Conservation (phyloP, 2,888 invertebrate genomes). For the Lymantria dispar region DNA sequence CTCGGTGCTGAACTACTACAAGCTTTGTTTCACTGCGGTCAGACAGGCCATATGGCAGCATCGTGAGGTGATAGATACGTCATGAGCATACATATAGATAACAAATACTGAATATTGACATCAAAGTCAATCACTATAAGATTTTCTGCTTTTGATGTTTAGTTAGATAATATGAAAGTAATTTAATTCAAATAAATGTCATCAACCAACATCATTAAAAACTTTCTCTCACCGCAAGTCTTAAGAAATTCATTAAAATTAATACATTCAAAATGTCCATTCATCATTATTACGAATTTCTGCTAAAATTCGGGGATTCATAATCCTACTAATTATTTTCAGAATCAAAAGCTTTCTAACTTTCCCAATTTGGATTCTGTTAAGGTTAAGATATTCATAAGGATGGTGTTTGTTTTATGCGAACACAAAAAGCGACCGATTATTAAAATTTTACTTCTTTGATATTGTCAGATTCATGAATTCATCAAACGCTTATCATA, state of each 20-base stretch:
- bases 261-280: slow-evolving; percentile 17
- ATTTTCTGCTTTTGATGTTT: too few relatives aligned
- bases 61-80: too few relatives aligned
- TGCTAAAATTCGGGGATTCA: slow-evolving; percentile 16
- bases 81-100: too few relatives aligned
- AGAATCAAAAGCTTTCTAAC: slow-evolving; percentile 31
- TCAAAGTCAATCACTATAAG: too few relatives aligned
- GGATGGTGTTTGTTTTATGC: slow-evolving; percentile 13
- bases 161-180: slow-evolving; percentile 15
- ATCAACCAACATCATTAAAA: slow-evolving; percentile 6
- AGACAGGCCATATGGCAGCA: too few relatives aligned
- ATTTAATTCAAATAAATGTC: not conserved
- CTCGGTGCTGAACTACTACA: too few relatives aligned
- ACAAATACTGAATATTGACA: too few relatives aligned
- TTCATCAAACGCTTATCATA: too few relatives aligned
- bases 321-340: slow-evolving; percentile 36
- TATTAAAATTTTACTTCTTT: not conserved
- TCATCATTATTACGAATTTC: slow-evolving; percentile 27
- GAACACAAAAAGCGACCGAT: not conserved
- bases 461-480: not conserved
- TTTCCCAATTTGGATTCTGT: slow-evolving; percentile 31
- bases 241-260: slow-evolving; percentile 25
- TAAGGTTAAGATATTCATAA: slow-evolving; percentile 24
- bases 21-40: too few relatives aligned
- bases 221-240: slow-evolving; percentile 2